Base-by-base conservation (phyloP, 2,888 invertebrate genomes). In the Coenonympha glycerion region DNA sequence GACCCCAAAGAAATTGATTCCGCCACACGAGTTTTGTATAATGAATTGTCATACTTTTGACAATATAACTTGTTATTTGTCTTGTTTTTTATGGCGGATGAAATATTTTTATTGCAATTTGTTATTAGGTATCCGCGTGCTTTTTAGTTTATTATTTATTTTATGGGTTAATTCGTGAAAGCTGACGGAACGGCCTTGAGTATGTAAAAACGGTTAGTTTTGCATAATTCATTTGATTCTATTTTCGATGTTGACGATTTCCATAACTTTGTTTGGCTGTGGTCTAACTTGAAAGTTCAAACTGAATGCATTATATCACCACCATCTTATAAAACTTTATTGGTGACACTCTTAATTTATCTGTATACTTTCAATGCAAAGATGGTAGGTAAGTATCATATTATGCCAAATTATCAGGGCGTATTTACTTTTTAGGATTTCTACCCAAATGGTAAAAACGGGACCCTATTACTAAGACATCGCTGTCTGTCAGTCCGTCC, bases 1-100 rank as follows among this genome's bases (percentile, higher is more conserved):
- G 78, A 78, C 76, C 79, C 59, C 47, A 55, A 60, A 66, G 63
- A 72, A 77, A 79, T 81, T 75, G 76, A 76, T 80, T 81, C 73
- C 28, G 58, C 73, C 26, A 58, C 56, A 59, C 62, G 63, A 65
- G 55, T 59, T 47, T 15, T 3, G 6, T 24, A 60, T 60, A 62
- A 58, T 57, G 62, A 62, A 62, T 63, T 68, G 66, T 69, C 65
- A 68, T 63, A 62, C 46, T 58, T 63, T 62, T 44, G 44, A 44
- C 31, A 44, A 44, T 44, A 44, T 22, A n/a, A n/a, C 31, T 44
- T 33, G 44, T 44, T 44, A 31, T 44, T 22, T 33, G 31, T 44
- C 44, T 44, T 31, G 21, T 15, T 19, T 21, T 44, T 44, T 44
- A 44, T 44, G 22, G 33, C 44, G 21, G 30, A 44, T 22, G 15